Evolutionary conservation across 53 echinoderm and acorn worm species (phyloP).

Genomic region (Paracentrotus lividus): DNA sequence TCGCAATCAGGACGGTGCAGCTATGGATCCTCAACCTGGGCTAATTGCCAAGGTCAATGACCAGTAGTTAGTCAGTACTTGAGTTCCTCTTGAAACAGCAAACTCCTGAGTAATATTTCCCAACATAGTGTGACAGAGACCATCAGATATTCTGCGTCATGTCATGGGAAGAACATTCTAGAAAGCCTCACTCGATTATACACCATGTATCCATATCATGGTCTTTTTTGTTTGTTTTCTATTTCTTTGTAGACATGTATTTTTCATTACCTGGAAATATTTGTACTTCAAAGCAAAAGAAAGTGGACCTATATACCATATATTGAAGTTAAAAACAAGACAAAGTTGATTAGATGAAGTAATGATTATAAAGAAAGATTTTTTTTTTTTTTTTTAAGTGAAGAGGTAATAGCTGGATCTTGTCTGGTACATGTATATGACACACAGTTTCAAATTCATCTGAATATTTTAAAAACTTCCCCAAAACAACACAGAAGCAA

Average conservation of each 20-base stretch:
- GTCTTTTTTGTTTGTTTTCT: not conserved
- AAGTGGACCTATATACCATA: too few relatives aligned
- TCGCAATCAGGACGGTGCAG: not conserved
- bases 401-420: too few relatives aligned
- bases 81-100: not conserved
- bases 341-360: too few relatives aligned
- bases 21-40: not conserved
- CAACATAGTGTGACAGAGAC: not conserved
- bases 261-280: too few relatives aligned
- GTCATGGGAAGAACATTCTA: not conserved
- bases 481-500: too few relatives aligned
- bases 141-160: not conserved
- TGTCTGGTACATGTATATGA: not conserved
- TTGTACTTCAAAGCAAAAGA: too few relatives aligned
- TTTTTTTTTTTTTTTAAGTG: too few relatives aligned
- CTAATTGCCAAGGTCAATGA: constrained; percentile 28
- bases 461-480: not conserved
- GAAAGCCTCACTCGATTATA: not conserved
- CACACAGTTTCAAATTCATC: too few relatives aligned
- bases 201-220: constrained; percentile 36
- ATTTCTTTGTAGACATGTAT: not conserved
- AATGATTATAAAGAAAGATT: too few relatives aligned
- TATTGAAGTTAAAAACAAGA: too few relatives aligned
- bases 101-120: not conserved
- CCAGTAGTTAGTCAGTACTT: not conserved